phyloP scores from a whole-genome alignment of 2,113 vertebrate species.

The Odobenus rosmarus region DNA sequence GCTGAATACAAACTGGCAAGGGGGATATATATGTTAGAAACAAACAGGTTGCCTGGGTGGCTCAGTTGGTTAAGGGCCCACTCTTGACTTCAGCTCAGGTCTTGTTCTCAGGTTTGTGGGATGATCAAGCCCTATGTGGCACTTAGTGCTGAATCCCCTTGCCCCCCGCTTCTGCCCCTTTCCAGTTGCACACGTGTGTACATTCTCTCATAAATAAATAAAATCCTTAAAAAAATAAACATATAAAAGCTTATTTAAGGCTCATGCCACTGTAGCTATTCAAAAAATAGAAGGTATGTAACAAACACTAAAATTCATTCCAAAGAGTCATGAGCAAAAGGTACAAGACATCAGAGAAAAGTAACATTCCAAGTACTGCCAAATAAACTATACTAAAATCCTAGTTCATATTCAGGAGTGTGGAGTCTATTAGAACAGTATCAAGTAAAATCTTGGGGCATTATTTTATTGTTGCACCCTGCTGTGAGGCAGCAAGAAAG shows the following conservation, averaged over 20 bases:
- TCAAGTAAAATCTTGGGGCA: not conserved
- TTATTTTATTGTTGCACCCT: not conserved
- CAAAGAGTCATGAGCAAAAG: not conserved
- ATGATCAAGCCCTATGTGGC: not conserved
- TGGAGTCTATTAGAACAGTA: not conserved
- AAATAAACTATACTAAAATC: not conserved
- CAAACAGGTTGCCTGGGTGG: not conserved
- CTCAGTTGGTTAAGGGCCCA: not conserved
- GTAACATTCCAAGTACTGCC: not conserved
- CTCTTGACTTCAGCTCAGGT: not conserved
- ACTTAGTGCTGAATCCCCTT: not conserved
- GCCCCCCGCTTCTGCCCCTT: no score
- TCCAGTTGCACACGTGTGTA: fast-evolving
- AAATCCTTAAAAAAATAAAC: not conserved
- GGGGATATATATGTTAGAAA: not conserved
- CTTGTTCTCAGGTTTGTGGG: not conserved
- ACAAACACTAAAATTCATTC: not conserved
- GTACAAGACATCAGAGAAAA: not conserved
- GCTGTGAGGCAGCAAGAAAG: not conserved
- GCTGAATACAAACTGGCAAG: not conserved
- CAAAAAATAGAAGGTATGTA: not conserved
- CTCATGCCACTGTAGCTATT: not conserved
- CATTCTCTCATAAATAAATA: not conserved
- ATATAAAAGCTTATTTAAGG: not conserved
- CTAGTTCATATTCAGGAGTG: not conserved